Percentiles rank a stretch among this genome's conserved stretches.
Evolutionary conservation across 2,797 vertebrate genomes (phyloP).

Genomic region (Anas acuta): DNA sequence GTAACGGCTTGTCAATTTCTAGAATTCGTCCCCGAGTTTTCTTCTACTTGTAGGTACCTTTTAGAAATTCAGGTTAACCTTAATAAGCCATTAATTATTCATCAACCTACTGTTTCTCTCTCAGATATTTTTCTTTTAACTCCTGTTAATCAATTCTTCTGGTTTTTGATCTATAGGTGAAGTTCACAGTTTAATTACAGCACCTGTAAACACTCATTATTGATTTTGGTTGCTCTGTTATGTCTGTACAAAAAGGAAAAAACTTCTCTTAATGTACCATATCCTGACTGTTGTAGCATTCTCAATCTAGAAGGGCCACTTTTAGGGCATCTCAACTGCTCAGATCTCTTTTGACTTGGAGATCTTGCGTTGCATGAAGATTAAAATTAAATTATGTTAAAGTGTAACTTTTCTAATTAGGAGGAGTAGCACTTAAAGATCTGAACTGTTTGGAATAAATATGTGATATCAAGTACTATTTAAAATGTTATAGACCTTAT

Average conservation of each 20-base stretch:
- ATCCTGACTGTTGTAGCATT: conserved; percentile 2
- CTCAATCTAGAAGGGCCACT: neutral
- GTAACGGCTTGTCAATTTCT: neutral
- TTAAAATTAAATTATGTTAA: conserved; percentile 40
- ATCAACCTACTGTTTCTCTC: neutral
- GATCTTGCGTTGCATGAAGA: neutral
- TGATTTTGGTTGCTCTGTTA: conserved; percentile 44
- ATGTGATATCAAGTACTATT: neutral
- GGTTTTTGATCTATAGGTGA: conserved; percentile 1
- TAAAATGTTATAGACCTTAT: neutral
- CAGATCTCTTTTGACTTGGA: neutral
- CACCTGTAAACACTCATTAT: conserved; percentile 22
- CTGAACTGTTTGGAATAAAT: conserved; percentile 18
- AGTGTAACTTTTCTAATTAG: conserved; percentile 22
- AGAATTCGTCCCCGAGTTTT: neutral
- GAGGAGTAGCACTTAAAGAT: neutral
- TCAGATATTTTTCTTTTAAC: conserved; percentile 22
- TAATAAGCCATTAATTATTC: conserved; percentile 10
- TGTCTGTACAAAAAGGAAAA: neutral
- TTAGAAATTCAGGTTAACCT: conserved; percentile 11
- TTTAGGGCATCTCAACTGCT: conserved; percentile 34
- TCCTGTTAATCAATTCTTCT: conserved; percentile 16
- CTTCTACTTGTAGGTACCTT: neutral
- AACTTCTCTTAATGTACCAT: neutral
- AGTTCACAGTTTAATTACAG: conserved; percentile 41